Evolutionary conservation across 1,140 invertebrate genomes (phyloP), one percentile per base, ranked within the genome.

Genomic region (Aethina tumida): DNA sequence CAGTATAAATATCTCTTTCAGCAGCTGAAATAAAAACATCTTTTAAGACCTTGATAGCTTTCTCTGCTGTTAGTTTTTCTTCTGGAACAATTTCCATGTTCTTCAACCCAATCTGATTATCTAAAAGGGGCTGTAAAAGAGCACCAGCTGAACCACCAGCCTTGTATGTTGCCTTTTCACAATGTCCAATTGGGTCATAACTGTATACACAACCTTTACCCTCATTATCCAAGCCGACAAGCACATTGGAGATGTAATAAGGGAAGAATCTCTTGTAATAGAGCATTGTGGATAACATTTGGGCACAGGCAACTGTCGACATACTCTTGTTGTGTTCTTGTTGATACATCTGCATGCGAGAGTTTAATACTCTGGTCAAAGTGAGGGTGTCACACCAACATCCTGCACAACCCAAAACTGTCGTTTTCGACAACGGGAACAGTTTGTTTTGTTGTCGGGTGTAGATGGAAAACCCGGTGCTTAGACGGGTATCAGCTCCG

Each of bases 301-400:
- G 92, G 9, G 95, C 89, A 9, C 90, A 74, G 7, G 96, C 92
- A 41, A 81, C 73, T 0, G 94, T 94, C 2, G 81, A 73, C 90
- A 99, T 98, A 3, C 76, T 69, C 60, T 92, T 93, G 52, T 92
- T 80, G 64, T 99, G 94, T 38, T 97, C 89, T 63, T 98, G 89
- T 43, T 85, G 72, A 56, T 97, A 99, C 77, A 94, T 91, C 76
- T 96, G 70, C 74, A 97, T 79, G 42, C 90, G 75, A 41, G 91
- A 84, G 46, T 82, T 67, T 17, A 99, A 60, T 36, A 94, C 68
- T 48, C 88, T 76, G 4, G 86, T 91, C 4, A 99, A 68, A 13
- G 93, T 92, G 2, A 98, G 67, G n/a, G 87, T 85, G 69, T 99
- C 96, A 53, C 93, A 95, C 89, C 97, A 97, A 64, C 96, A 98